Evolutionary conservation across 2,113 vertebrate genomes (phyloP).

Genomic region (Oncorhynchus gorbuscha): DNA sequence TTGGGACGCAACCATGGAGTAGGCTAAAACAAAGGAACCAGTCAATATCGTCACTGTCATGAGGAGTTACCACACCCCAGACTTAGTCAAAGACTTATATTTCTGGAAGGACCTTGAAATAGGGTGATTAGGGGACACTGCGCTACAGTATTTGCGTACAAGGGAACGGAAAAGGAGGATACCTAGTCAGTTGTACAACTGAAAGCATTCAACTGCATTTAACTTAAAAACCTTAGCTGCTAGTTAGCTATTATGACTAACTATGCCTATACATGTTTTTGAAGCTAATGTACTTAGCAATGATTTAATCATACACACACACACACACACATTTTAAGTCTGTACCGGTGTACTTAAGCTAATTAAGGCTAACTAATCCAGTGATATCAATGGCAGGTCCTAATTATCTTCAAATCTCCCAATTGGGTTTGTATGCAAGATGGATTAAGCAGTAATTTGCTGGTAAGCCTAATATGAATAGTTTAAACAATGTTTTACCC

Average conservation of each 20-base stretch:
- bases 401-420: conserved; percentile 19
- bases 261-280: conserved; percentile 7
- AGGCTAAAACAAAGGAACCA: conserved; percentile 17
- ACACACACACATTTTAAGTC: too few species aligned
- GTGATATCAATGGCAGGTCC: conserved; percentile 30
- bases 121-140: too few species aligned
- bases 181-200: too few species aligned
- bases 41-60: conserved; percentile 11
- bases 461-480: too few species aligned
- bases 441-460: too few species aligned
- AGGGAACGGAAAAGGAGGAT: too few species aligned
- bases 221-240: neutral
- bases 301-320: too few species aligned
- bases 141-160: too few species aligned
- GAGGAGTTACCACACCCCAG: conserved; percentile 12
- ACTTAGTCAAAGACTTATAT: conserved; percentile 6
- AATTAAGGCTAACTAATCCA: conserved; percentile 40
- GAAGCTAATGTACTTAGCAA: conserved; percentile 13
- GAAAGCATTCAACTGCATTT: too few species aligned
- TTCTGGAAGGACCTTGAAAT: too few species aligned
- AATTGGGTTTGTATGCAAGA: conserved; percentile 3
- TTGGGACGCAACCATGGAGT: conserved; percentile 13
- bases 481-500: too few species aligned
- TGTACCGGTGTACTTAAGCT: conserved; percentile 8
- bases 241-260: conserved; percentile 38